phyloP scores from a whole-genome alignment of 2,888 invertebrate species.

The Drosophila sordidula region DNA sequence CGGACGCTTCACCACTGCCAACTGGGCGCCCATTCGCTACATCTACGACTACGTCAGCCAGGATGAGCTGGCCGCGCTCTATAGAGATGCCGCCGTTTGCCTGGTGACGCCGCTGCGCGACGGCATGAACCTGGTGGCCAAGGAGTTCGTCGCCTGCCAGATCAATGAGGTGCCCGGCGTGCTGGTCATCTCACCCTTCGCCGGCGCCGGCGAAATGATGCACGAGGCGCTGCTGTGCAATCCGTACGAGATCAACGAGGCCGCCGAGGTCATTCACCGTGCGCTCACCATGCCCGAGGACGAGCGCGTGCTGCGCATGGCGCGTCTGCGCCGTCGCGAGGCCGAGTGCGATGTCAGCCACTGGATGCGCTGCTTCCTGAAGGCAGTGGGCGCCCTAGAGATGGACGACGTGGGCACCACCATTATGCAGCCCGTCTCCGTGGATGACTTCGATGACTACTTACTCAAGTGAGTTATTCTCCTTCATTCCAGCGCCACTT shows the following conservation, averaged over 20 bases:
- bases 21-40: slow-evolving; percentile 95
- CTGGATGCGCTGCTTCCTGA: slow-evolving; percentile 95
- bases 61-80: slow-evolving; percentile 93
- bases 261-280: slow-evolving; percentile 94
- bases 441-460: slow-evolving; percentile 96
- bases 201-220: slow-evolving; percentile 97
- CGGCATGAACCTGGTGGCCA: slow-evolving; percentile 96
- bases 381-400: slow-evolving; percentile 93
- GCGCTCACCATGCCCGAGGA: slow-evolving; percentile 96
- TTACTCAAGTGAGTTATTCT: slow-evolving; percentile 90
- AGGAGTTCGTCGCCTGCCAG: slow-evolving; percentile 96
- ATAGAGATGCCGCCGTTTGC: slow-evolving; percentile 94
- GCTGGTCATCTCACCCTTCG: slow-evolving; percentile 94
- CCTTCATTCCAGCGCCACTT: no score
- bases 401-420: slow-evolving; percentile 94
- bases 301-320: slow-evolving; percentile 94
- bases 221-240: slow-evolving; percentile 96
- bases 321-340: slow-evolving; percentile 92
- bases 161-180: slow-evolving; percentile 94
- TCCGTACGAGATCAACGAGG: slow-evolving; percentile 94
- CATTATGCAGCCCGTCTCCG: slow-evolving; percentile 94
- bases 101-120: slow-evolving; percentile 94
- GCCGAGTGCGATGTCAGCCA: slow-evolving; percentile 93
- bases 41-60: slow-evolving; percentile 95
- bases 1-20: slow-evolving; percentile 94